phyloP scores from a whole-genome alignment of 1,140 invertebrate species.

The Tetragnatha versicolor region DNA sequence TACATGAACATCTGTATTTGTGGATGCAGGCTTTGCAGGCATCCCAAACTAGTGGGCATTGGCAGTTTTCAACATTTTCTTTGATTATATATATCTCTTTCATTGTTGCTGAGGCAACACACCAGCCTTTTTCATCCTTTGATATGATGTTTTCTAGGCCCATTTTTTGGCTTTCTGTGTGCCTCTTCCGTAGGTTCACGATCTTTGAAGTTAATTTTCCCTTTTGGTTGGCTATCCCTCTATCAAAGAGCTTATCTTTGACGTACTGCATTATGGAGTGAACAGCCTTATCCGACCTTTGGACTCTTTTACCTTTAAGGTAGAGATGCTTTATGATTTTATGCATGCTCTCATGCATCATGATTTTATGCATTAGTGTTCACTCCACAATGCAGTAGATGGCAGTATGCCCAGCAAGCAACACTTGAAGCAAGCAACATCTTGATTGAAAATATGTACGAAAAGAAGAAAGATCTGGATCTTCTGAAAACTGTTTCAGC shows the following conservation, averaged over 20 bases:
- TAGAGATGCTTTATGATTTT: conserved; percentile 25
- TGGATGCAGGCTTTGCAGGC: conserved; percentile 30
- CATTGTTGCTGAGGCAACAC: not conserved
- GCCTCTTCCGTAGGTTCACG: conserved; percentile 72
- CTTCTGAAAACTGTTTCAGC: not conserved
- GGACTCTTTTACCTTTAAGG: conserved; percentile 27
- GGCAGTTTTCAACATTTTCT: not conserved
- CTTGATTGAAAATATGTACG: conserved; percentile 13
- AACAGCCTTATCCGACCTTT: conserved; percentile 15
- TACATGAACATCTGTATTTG: conserved; percentile 25
- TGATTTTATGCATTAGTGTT: conserved; percentile 49
- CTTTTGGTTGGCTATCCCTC: conserved; percentile 60
- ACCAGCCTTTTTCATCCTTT: not conserved
- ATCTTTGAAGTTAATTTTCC: conserved; percentile 72
- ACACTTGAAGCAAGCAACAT: not conserved
- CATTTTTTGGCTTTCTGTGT: not conserved
- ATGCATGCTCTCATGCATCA: conserved; percentile 31
- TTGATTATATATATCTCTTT: not conserved
- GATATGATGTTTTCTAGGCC: not conserved
- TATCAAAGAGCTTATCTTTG: conserved; percentile 71
- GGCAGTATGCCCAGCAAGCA: conserved; percentile 3
- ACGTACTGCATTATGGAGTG: conserved; percentile 60
- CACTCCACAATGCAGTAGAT: conserved; percentile 2
- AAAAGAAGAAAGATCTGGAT: not conserved
- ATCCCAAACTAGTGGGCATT: not conserved